Base-by-base conservation (phyloP, 2,113 vertebrate species). In the Eurystomus gularis region DNA sequence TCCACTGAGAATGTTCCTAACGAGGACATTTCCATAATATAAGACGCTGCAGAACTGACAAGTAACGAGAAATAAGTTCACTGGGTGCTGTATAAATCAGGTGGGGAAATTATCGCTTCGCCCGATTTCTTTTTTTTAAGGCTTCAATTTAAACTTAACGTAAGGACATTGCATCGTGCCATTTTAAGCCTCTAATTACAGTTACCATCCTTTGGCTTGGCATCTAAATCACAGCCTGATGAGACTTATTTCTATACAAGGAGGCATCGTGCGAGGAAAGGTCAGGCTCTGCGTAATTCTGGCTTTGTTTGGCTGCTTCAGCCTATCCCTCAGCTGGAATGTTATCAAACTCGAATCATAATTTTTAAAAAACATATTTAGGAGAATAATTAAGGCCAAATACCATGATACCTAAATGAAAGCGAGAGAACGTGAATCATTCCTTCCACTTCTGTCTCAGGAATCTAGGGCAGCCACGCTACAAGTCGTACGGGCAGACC, bases 401-500 rank as follows among this genome's bases (percentile, higher is more conserved):
- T 96, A 95, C 54, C 89, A 94, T 82, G 88, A 95, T 97, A 93
- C 88, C 76, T 97, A 97, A 97, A 97, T 97, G 97, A 97, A 97
- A 97, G 76, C 61, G 93, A 95, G 83, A 97, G 58, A 83, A 94
- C 13, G 94, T 88, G 75, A 90, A 93, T 97, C 96, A 93, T 86
- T 86, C 70, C 68, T 97, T 94, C 97, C 96, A 95, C 52, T 93
- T 96, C 88, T 73, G 40, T 86, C 83, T 94, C 26, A 48, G 90
- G 87, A 97, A 97, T 97, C 84, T 97, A 95, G 97, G 95, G 85
- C 90, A 97, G 87, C n/a, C 48, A 86, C 3, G 60, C 90, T 96
- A 89, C 94, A 95, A 98, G 90, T 13, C 88, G 94, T 68, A 54
- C 87, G 97, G 85, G 65, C 66, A 94, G 96, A 96, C 82, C 76